Evolutionary conservation across 2,797 vertebrate species (phyloP).

Genomic region (Catharus ustulatus): DNA sequence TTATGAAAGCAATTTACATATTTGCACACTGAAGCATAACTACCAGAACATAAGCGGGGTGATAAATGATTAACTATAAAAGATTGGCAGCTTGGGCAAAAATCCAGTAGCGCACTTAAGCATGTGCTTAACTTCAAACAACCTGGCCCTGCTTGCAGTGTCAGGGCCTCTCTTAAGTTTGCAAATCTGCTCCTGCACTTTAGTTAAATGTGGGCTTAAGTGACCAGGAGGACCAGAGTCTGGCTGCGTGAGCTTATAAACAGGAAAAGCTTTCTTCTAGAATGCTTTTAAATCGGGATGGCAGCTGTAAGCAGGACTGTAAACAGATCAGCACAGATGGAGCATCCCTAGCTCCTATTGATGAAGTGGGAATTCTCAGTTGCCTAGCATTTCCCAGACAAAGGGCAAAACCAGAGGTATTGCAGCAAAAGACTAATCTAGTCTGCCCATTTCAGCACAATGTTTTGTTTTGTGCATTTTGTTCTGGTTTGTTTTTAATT

Average conservation of each 20-base stretch:
- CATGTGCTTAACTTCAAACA: conserved; percentile 22
- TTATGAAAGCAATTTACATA: conserved; percentile 57
- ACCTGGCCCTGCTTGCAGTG: neutral
- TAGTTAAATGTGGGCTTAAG: neutral
- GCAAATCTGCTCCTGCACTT: neutral
- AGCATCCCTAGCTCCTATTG: neutral
- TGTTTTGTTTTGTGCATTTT: neutral
- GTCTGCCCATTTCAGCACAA: neutral
- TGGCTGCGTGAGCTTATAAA: neutral
- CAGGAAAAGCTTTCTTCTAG: neutral
- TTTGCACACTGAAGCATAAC: conserved; percentile 61
- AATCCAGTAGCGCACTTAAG: conserved; percentile 45
- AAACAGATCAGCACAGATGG: neutral
- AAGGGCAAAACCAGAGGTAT: neutral
- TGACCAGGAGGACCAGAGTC: neutral
- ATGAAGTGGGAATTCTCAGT: neutral
- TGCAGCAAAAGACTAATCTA: neutral
- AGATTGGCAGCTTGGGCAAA: conserved; percentile 33
- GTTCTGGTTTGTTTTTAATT: neutral
- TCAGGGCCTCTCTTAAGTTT: neutral
- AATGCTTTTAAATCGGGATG: neutral
- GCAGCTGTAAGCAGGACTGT: neutral
- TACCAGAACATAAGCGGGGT: conserved; percentile 9
- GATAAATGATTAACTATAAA: conserved; percentile 54
- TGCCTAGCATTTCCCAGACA: neutral